phyloP scores from a whole-genome alignment of 2,888 invertebrate species.

The Melanotus villosus region DNA sequence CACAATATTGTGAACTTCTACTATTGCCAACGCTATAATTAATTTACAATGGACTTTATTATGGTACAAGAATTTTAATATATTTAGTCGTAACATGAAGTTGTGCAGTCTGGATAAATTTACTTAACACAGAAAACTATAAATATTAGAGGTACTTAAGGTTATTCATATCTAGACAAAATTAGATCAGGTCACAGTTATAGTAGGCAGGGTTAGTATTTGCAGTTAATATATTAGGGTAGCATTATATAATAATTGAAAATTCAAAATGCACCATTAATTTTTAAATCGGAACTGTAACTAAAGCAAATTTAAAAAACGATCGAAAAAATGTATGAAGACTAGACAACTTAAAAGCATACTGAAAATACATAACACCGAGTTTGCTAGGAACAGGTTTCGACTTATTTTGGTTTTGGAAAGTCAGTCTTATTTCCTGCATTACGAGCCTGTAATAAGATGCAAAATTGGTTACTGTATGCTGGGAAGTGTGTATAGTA shows the following conservation, averaged over 20 bases:
- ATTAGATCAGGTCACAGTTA: background rate
- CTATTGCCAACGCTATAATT: constrained; percentile 50
- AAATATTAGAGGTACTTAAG: background rate
- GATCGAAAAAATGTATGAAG: background rate
- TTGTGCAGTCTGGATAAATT: background rate
- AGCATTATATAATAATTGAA: no score
- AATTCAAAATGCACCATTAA: no score
- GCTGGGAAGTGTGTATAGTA: background rate
- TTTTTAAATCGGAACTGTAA: no score
- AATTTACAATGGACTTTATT: constrained; percentile 41
- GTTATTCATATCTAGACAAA: background rate
- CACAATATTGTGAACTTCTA: constrained; percentile 45
- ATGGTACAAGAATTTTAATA: constrained; percentile 32
- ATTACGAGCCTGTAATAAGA: background rate
- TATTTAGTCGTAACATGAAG: constrained; percentile 27
- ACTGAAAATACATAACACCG: background rate
- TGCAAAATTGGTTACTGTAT: background rate
- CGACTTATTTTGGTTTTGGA: background rate
- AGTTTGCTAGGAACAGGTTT: constrained; percentile 2
- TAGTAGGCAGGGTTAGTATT: no score
- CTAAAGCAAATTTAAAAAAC: no score
- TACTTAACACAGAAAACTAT: no score
- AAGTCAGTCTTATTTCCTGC: constrained; percentile 16
- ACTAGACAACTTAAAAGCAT: background rate
- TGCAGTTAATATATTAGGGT: no score